Conservation (phyloP, 2,113 vertebrate genomes). For the Oxygymnocypris stewartii region DNA sequence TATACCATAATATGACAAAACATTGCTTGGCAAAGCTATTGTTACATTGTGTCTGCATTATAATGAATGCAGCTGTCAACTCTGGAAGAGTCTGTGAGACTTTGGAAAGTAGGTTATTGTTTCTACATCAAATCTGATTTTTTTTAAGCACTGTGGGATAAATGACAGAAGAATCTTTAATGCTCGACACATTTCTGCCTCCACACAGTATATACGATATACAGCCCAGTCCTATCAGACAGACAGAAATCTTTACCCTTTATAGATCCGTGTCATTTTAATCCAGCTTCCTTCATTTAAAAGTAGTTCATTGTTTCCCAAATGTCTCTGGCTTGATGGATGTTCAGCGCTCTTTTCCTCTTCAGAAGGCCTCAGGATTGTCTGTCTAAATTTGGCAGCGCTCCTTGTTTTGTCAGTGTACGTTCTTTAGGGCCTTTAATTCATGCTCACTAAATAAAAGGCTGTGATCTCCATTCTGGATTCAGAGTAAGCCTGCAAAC, state of each 20-base stretch:
- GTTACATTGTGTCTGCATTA: background rate
- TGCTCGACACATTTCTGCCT: background rate
- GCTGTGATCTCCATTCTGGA: conserved; percentile 33
- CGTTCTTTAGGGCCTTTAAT: conserved; percentile 34
- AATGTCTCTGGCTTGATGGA: conserved; percentile 28
- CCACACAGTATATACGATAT: background rate
- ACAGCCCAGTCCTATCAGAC: background rate
- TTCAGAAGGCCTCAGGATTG: conserved; percentile 19
- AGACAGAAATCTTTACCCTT: background rate
- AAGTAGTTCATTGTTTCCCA: conserved; percentile 8
- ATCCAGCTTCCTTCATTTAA: conserved; percentile 8
- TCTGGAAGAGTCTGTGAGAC: background rate
- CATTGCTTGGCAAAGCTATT: background rate
- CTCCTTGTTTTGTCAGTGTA: background rate
- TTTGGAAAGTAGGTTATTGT: background rate
- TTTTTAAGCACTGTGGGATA: background rate
- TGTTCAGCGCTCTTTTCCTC: background rate
- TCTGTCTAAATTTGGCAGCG: conserved; percentile 18
- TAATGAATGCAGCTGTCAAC: background rate
- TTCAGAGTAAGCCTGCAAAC: conserved; percentile 26
- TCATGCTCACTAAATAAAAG: conserved; percentile 42
- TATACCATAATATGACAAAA: background rate
- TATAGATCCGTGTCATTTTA: background rate
- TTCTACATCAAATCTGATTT: background rate
- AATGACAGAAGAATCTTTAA: background rate